Conservation (phyloP, 2,888 invertebrate species). For the Plebejus melissa region DNA sequence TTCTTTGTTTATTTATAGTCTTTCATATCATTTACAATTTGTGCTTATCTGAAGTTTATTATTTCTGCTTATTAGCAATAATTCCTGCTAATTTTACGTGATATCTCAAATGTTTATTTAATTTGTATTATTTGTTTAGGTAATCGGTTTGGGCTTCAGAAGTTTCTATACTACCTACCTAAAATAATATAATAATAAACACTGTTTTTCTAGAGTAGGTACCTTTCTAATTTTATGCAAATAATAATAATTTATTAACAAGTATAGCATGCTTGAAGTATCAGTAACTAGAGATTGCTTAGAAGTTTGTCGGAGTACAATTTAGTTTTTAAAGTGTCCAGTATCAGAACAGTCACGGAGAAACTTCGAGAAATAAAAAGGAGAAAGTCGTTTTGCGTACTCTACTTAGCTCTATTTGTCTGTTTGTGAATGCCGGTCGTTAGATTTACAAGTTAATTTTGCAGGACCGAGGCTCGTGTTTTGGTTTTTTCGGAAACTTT, state of each 20-base stretch:
- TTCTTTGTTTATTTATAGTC: too few species aligned
- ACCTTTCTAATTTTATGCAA: too few species aligned
- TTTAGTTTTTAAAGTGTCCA: not conserved
- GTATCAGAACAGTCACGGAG: not conserved
- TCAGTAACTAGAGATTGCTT: not conserved
- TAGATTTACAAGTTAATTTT: conserved; percentile 18
- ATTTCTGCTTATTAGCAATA: too few species aligned
- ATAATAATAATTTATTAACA: not conserved
- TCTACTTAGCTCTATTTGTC: conserved; percentile 14
- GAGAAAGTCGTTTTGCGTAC: conserved; percentile 18
- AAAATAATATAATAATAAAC: too few species aligned
- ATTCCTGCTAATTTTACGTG: too few species aligned
- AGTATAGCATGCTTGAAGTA: not conserved
- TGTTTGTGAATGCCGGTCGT: conserved; percentile 17
- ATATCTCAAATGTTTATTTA: too few species aligned
- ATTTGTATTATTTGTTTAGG: too few species aligned
- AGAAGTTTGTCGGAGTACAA: not conserved
- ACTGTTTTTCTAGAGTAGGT: too few species aligned
- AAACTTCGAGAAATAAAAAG: conserved; percentile 10
- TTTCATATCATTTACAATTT: too few species aligned
- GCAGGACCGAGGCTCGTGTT: not conserved
- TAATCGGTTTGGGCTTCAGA: too few species aligned
- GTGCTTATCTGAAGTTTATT: too few species aligned
- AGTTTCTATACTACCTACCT: too few species aligned
- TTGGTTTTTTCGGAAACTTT: conserved; percentile 13